These are phyloP conservation scores for Seladonia tumulorum DNA, from an alignment of 2,888 invertebrate genomes.

Conservation along the genomic window DNA sequence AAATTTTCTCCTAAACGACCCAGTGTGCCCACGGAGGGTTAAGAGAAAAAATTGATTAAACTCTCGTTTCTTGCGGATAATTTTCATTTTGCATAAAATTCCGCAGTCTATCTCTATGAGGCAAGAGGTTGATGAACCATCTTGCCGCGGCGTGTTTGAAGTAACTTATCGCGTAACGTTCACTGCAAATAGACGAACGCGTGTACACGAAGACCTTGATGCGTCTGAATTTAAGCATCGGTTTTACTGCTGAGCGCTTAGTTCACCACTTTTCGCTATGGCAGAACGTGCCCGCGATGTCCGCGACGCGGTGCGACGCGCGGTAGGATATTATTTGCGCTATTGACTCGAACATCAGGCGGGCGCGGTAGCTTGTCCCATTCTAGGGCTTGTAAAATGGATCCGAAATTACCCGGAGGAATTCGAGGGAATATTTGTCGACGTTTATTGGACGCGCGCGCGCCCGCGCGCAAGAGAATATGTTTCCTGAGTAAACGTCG, in stretches of 20 bases:
- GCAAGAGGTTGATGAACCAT: neutral
- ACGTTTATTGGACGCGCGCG: constrained; percentile 36
- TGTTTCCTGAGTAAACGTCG: constrained; percentile 26
- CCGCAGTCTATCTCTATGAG: neutral
- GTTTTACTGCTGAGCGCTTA: neutral
- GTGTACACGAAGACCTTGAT: neutral
- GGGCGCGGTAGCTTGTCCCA: neutral
- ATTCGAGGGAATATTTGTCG: constrained; percentile 43
- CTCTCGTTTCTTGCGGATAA: no score
- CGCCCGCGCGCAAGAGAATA: neutral
- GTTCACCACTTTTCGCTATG: neutral
- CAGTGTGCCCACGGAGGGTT: no score
- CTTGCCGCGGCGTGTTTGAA: neutral
- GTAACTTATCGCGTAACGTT: neutral
- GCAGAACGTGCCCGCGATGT: neutral
- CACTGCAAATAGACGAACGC: neutral
- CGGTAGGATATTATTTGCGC: neutral
- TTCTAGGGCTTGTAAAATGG: constrained; percentile 26
- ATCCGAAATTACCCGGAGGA: constrained; percentile 35
- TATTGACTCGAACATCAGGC: constrained; percentile 9
- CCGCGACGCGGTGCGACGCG: neutral
- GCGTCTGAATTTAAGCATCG: neutral
- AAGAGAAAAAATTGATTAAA: no score
- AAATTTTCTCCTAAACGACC: no score
- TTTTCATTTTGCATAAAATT: no score